phyloP scores from a whole-genome alignment of 2,888 invertebrate species.

The Troides aeacus region DNA sequence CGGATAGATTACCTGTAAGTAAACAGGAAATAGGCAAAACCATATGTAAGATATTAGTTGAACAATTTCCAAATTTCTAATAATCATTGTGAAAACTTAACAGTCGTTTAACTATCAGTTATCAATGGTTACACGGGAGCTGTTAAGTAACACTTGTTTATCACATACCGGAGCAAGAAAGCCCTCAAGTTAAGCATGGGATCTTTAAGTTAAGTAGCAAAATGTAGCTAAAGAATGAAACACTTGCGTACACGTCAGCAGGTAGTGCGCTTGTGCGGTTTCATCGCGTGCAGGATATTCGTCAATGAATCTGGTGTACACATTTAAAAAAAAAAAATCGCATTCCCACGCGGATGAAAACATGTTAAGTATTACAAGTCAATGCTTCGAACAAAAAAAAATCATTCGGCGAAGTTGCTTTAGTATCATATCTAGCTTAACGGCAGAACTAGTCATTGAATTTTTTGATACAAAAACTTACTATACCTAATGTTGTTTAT shows the following conservation, averaged over 20 bases:
- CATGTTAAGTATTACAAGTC: slow-evolving; percentile 51
- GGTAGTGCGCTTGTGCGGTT: slow-evolving; percentile 72
- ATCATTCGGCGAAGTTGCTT: too few relatives aligned
- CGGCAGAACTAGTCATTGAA: too few relatives aligned
- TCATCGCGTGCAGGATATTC: slow-evolving; percentile 75
- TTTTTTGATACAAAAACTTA: too few relatives aligned
- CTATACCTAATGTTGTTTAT: too few relatives aligned
- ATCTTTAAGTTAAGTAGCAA: slow-evolving; percentile 38
- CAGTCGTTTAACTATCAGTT: too few relatives aligned
- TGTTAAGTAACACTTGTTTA: too few relatives aligned
- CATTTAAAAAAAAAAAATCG: slow-evolving; percentile 52
- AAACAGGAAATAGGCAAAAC: too few relatives aligned
- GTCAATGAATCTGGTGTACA: slow-evolving; percentile 66
- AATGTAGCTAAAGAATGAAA: slow-evolving; percentile 41
- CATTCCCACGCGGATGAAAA: slow-evolving; percentile 63
- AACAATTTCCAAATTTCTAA: background rate
- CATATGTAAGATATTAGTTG: background rate
- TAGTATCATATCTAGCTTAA: too few relatives aligned
- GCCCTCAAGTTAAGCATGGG: slow-evolving; percentile 48
- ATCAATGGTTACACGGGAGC: too few relatives aligned
- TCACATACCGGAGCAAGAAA: slow-evolving; percentile 41
- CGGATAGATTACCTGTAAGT: too few relatives aligned
- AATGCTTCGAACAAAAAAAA: background rate
- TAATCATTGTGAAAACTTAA: too few relatives aligned
- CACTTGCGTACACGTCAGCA: slow-evolving; percentile 43